phyloP scores from a whole-genome alignment of 2,113 vertebrate genomes.

The Mormyrus iriodes region DNA sequence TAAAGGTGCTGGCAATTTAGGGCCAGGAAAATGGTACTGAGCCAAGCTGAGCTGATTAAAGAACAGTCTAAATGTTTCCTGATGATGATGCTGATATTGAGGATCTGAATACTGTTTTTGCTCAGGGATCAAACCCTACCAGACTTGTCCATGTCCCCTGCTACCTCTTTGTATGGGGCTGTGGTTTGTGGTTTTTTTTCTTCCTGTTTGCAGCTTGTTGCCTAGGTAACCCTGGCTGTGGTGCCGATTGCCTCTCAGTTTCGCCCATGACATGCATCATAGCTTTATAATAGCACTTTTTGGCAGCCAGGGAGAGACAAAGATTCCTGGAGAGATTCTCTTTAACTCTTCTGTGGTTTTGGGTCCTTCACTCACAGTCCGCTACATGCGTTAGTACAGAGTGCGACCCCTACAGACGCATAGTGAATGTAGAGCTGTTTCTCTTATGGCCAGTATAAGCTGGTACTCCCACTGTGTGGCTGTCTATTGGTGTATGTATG shows the following conservation, averaged over 20 bases:
- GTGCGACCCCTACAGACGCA: background rate
- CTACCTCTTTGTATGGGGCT: background rate
- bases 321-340: constrained; percentile 3
- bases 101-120: background rate
- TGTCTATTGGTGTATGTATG: too few species aligned
- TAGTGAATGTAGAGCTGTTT: background rate
- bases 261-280: background rate
- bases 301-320: background rate
- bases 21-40: background rate
- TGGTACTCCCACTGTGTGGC: background rate
- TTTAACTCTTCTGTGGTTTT: background rate
- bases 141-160: background rate
- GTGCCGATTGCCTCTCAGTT: background rate
- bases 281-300: background rate
- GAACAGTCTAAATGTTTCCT: background rate
- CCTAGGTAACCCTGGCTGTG: background rate
- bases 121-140: background rate
- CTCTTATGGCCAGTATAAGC: background rate
- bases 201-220: constrained; percentile 4
- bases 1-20: background rate
- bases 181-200: background rate
- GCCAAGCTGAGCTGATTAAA: background rate
- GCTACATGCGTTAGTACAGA: background rate
- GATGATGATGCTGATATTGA: background rate
- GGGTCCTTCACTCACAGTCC: background rate